phyloP scores from a whole-genome alignment of 1,140 invertebrate genomes.

The Calosoma granatense region DNA sequence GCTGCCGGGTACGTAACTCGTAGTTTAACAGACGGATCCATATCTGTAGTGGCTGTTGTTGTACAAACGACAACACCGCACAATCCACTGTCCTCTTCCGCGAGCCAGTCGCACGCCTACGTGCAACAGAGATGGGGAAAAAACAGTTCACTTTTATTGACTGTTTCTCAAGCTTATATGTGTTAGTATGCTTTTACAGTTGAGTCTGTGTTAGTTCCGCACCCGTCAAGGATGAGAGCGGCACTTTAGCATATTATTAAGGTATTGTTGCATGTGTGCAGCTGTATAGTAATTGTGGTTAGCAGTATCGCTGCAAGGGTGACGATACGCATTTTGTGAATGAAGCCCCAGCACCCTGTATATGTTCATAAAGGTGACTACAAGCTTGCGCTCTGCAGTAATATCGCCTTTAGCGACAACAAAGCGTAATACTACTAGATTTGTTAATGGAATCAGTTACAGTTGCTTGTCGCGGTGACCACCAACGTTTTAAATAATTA shows the following conservation, averaged over 20 bases:
- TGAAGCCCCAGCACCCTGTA: slow-evolving; percentile 6
- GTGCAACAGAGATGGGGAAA: background rate
- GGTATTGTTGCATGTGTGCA: background rate
- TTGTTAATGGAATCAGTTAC: slow-evolving; percentile 5
- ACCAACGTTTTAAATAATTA: slow-evolving; percentile 4
- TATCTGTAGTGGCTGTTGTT: background rate
- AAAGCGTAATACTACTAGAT: background rate
- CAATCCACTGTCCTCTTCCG: background rate
- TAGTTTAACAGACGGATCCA: background rate
- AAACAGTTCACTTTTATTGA: background rate
- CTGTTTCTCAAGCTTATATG: slow-evolving; percentile 3
- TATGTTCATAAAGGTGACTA: background rate
- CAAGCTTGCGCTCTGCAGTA: background rate
- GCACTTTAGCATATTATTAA: no score
- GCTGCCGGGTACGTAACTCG: background rate
- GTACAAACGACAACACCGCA: background rate
- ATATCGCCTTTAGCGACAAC: slow-evolving; percentile 1
- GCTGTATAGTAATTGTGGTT: background rate
- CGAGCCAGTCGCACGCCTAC: background rate
- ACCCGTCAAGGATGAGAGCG: background rate
- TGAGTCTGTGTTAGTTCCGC: background rate
- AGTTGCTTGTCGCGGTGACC: background rate
- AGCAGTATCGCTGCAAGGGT: slow-evolving; percentile 6
- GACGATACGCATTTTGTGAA: slow-evolving; percentile 12
- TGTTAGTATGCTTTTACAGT: slow-evolving; percentile 12